A percentile compares a stretch with the other conserved stretches of the same genome.
Evolutionary conservation across 2,888 invertebrate species (phyloP).

Genomic region (Sericinus montela): DNA sequence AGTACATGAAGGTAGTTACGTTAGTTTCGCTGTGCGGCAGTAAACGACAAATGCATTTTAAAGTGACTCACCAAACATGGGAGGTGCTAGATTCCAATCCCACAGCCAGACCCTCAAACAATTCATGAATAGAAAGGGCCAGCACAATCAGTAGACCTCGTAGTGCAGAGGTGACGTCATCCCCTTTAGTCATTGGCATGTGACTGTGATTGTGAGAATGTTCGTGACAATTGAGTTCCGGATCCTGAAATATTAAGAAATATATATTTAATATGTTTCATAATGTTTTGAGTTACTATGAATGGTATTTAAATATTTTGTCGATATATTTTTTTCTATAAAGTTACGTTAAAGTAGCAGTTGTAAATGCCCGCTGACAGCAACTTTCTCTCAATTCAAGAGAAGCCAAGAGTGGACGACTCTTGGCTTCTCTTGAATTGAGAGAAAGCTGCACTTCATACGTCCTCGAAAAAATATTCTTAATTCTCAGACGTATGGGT

Average conservation of each 20-base stretch:
- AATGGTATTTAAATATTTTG: too few relatives aligned
- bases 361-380: too few relatives aligned
- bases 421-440: too few relatives aligned
- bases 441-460: too few relatives aligned
- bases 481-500: too few relatives aligned
- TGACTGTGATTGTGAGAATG: constrained; percentile 66
- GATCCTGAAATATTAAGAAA: constrained; percentile 38
- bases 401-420: too few relatives aligned
- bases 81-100: constrained; percentile 83
- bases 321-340: too few relatives aligned
- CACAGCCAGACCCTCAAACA: constrained; percentile 92
- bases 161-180: constrained; percentile 76
- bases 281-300: too few relatives aligned
- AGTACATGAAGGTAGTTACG: not conserved
- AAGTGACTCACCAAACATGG: constrained; percentile 55
- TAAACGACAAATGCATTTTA: constrained; percentile 27
- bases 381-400: too few relatives aligned
- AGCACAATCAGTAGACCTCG: constrained; percentile 89
- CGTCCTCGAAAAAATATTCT: too few relatives aligned
- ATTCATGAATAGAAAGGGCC: constrained; percentile 91
- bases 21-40: constrained; percentile 28
- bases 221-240: constrained; percentile 41
- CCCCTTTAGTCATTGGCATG: constrained; percentile 56
- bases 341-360: too few relatives aligned
- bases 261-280: too few relatives aligned